Evolutionary conservation across 2,888 invertebrate genomes (phyloP).

Genomic region (Scelioninae gen. 1): DNA sequence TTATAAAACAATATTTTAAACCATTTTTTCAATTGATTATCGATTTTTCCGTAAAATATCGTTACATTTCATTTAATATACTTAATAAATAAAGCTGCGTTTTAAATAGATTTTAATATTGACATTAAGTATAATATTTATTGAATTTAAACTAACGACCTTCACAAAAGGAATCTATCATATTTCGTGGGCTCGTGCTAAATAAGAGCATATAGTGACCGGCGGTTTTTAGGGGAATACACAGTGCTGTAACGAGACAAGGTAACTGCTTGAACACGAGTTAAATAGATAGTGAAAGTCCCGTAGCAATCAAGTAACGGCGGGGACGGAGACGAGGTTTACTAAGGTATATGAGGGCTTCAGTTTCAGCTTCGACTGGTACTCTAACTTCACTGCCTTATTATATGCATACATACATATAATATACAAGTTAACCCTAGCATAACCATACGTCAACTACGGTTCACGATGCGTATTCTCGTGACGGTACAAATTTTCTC

Average conservation of each 20-base stretch:
- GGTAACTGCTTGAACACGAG: slow-evolving; percentile 76
- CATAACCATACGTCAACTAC: slow-evolving; percentile 47
- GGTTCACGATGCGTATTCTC: slow-evolving; percentile 78
- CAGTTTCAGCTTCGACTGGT: slow-evolving; percentile 81
- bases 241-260: slow-evolving; percentile 80
- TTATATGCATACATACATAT: slow-evolving; percentile 79
- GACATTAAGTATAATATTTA: no score
- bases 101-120: no score
- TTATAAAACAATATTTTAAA: no score
- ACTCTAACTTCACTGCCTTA: slow-evolving; percentile 83
- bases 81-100: no score
- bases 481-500: slow-evolving; percentile 76
- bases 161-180: slow-evolving; percentile 43
- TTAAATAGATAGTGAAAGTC: slow-evolving; percentile 83
- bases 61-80: no score
- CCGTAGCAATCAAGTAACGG: slow-evolving; percentile 72
- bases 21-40: no score
- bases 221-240: slow-evolving; percentile 76
- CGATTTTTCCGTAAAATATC: no score
- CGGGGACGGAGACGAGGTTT: slow-evolving; percentile 73
- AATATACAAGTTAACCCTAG: slow-evolving; percentile 73
- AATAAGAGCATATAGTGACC: slow-evolving; percentile 66
- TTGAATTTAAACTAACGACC: no score
- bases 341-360: slow-evolving; percentile 84
- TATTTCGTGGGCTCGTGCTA: slow-evolving; percentile 42